Evolutionary conservation across 1,140 invertebrate genomes (phyloP).

Genomic region (Temnothorax nylanderi): DNA sequence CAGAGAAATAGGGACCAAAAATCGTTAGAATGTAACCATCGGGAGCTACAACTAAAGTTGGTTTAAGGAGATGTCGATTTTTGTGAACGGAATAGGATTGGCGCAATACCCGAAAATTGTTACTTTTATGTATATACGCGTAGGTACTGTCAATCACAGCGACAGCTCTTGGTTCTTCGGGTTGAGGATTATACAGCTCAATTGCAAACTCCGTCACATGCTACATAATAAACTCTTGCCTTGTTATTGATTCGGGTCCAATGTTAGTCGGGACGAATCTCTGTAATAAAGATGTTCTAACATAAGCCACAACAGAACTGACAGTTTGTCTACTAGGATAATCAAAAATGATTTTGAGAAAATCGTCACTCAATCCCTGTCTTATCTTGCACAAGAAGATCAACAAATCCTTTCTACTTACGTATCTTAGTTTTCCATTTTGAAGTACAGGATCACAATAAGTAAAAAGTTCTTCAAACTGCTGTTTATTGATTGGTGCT

Average conservation of each 20-base stretch:
- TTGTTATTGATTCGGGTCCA: no score
- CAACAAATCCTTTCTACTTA: background rate
- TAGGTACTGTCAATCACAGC: background rate
- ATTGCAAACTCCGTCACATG: background rate
- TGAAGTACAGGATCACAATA: slow-evolving; percentile 30
- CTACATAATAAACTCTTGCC: background rate
- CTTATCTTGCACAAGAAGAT: background rate
- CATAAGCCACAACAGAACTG: no score
- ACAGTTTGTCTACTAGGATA: background rate
- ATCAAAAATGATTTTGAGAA: slow-evolving; percentile 15
- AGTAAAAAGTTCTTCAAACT: slow-evolving; percentile 26
- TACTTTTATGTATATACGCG: background rate
- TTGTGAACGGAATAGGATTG: background rate
- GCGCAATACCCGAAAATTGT: background rate
- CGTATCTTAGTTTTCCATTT: slow-evolving; percentile 14
- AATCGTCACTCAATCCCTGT: slow-evolving; percentile 6
- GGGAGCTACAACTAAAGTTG: background rate
- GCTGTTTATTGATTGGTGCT: slow-evolving; percentile 28
- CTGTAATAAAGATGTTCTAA: no score
- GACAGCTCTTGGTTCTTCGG: background rate
- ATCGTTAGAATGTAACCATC: slow-evolving; percentile 6
- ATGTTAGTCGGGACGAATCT: no score
- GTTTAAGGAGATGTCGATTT: background rate
- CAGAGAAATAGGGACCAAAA: slow-evolving; percentile 3
- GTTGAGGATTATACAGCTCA: background rate